A percentile compares a stretch with the other conserved stretches of the same genome.
Evolutionary conservation across 1,140 invertebrate species (phyloP).

Genomic region (Oreohelix idahoensis): DNA sequence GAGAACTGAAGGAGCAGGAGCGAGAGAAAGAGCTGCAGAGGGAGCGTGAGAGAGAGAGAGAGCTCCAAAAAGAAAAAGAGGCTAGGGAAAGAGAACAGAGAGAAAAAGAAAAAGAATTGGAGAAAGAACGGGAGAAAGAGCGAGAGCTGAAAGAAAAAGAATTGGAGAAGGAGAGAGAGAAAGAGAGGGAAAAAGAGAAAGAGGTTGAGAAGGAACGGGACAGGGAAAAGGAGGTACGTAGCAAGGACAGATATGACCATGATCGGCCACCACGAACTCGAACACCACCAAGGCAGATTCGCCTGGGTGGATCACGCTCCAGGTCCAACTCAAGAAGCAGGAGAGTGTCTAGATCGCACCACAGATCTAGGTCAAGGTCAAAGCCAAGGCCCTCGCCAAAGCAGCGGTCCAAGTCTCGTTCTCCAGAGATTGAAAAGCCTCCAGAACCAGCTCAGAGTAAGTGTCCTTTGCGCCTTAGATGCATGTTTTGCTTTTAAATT

Average conservation of each 20-base stretch:
- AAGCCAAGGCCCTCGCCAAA: conserved; percentile 36
- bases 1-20: conserved; percentile 59
- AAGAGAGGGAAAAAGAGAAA: conserved; percentile 56
- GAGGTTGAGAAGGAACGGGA: conserved; percentile 38
- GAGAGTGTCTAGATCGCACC: conserved; percentile 40
- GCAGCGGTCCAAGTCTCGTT: conserved; percentile 40
- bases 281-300: background rate
- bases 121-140: conserved; percentile 53
- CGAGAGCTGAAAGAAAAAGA: conserved; percentile 52
- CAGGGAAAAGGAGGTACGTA: conserved; percentile 43
- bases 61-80: conserved; percentile 30
- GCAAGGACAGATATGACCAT: conserved; percentile 33
- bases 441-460: conserved; percentile 32
- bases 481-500: too few relatives aligned
- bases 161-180: conserved; percentile 52
- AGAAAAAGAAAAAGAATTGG: conserved; percentile 44
- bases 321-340: conserved; percentile 39
- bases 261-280: conserved; percentile 18
- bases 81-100: conserved; percentile 62
- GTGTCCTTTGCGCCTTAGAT: background rate
- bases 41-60: conserved; percentile 51
- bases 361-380: conserved; percentile 51
- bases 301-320: conserved; percentile 1
- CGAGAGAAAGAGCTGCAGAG: conserved; percentile 45
- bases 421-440: conserved; percentile 18